Base-by-base conservation (phyloP, 2,888 invertebrate species). In the Lepetodrilus schrolli region DNA sequence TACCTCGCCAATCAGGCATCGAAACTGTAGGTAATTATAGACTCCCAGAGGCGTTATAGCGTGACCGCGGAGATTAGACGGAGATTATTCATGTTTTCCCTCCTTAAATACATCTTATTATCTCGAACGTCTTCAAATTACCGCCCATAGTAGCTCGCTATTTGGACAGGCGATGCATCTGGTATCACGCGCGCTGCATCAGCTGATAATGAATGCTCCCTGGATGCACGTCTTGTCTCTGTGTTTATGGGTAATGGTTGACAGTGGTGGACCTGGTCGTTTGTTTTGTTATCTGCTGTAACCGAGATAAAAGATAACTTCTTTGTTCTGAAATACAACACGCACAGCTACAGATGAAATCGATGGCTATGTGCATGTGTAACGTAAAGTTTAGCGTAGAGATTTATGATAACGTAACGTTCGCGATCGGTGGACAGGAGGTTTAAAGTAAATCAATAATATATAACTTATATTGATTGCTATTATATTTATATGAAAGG, bases 71-170 rank as follows among this genome's bases (percentile, higher is more conserved):
- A 26, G 30, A 23, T 58, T 58, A 30, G n/a, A 10, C 30, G 30
- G 58, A 58, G 58, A 58, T 58, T 58, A 58, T 58, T 26, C 58
- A 58, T 58, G 58, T 58, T 58, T 58, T 58, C 34, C 58, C 58
- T 58, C 8, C 34, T 58, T 58, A 58, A 58, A 30, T 58, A 58
- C 58, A 58, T 58, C 58, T 58, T 58, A 30, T 58, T 58, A 58
- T 58, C 58, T 58, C 58, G 17, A 58, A 34, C 58, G 13, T 58
- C 30, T 58, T 34, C 34, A 58, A 58, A 58, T 58, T 58, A 58
- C 58, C 34, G 17, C 20, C n/a, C 30, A 23, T 30, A 26, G 30
- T n/a, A 34, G 58, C 26, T 58, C 17, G 58, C 17, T 13, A 17
- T 17, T 34, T 58, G 58, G 58, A 58, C 58, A 23, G 30, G 17